Evolutionary conservation across 2,888 invertebrate genomes (phyloP).

Genomic region (Drosophila diplacantha): DNA sequence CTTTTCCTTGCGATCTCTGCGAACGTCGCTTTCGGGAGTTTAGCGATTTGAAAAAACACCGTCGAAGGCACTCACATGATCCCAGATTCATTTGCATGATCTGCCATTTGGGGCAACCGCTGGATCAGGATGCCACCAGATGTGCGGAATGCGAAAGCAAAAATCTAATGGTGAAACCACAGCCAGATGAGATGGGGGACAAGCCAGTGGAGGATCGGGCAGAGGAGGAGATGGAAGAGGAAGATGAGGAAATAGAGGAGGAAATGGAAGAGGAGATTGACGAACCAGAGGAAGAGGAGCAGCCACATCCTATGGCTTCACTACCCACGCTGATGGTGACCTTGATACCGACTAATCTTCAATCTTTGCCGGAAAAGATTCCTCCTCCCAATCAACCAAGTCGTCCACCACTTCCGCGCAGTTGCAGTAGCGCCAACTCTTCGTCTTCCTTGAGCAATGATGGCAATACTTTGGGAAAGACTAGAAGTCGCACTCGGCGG

Average conservation of each 20-base stretch:
- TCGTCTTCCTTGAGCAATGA: slow-evolving; percentile 63
- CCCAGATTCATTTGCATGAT: slow-evolving; percentile 75
- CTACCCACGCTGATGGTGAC: slow-evolving; percentile 47
- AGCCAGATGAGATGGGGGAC: slow-evolving; percentile 26
- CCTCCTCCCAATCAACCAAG: slow-evolving; percentile 11
- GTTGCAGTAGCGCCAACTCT: slow-evolving; percentile 62
- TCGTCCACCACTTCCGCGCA: slow-evolving; percentile 41
- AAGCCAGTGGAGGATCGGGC: slow-evolving; percentile 6
- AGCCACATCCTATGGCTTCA: slow-evolving; percentile 6
- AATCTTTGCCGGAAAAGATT: slow-evolving; percentile 15
- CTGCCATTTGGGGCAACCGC: slow-evolving; percentile 69
- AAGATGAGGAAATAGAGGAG: slow-evolving; percentile 24
- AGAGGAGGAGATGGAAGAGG: slow-evolving; percentile 29
- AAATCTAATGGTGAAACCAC: slow-evolving; percentile 57
- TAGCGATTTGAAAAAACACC: slow-evolving; percentile 77
- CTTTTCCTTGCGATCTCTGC: slow-evolving; percentile 76
- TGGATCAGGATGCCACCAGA: slow-evolving; percentile 74
- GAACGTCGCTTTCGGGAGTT: slow-evolving; percentile 77
- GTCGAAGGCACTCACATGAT: slow-evolving; percentile 73
- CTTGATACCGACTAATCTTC: slow-evolving; percentile 29
- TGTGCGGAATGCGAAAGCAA: slow-evolving; percentile 74
- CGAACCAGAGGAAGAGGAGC: background rate
- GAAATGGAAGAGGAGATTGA: slow-evolving; percentile 11
- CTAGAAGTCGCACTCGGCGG: slow-evolving; percentile 51
- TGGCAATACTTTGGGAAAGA: slow-evolving; percentile 4